These are phyloP conservation scores for Phymastichus coffea DNA, from an alignment of 1,140 invertebrate species.

Conservation along the genomic window DNA sequence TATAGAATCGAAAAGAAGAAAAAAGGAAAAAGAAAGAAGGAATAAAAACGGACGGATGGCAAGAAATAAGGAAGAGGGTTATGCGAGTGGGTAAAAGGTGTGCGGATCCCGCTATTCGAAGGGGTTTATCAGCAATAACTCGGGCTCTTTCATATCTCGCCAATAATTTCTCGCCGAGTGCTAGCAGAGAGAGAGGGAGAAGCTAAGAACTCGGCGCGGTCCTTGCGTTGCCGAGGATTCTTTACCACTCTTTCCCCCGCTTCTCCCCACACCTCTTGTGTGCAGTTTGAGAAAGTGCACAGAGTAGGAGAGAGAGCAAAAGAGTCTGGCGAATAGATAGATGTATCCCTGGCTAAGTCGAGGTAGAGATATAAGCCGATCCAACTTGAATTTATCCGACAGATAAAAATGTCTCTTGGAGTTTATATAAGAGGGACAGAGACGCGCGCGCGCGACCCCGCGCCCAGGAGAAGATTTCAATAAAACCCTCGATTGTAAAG, in stretches of 20 bases:
- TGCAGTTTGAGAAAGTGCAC: constrained; percentile 20
- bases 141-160: constrained; percentile 46
- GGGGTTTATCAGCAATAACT: constrained; percentile 49
- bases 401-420: constrained; percentile 52
- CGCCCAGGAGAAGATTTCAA: constrained; percentile 45
- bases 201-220: too few relatives aligned
- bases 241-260: constrained; percentile 6
- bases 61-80: neutral
- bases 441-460: too few relatives aligned
- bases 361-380: constrained; percentile 17
- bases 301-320: neutral
- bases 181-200: constrained; percentile 14
- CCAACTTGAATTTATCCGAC: constrained; percentile 48
- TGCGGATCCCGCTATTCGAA: constrained; percentile 23
- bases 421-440: constrained; percentile 44
- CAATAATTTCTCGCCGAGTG: constrained; percentile 47
- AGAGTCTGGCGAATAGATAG: constrained; percentile 27
- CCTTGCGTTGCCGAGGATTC: constrained; percentile 8
- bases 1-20: neutral
- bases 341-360: constrained; percentile 10
- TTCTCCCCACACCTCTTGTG: neutral
- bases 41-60: neutral
- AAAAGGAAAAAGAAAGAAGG: neutral
- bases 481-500: constrained; percentile 50
- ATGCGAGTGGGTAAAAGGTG: constrained; percentile 20